These are phyloP conservation scores for Mormoops blainvillei DNA, from an alignment of 2,113 vertebrate genomes.

Conservation along the genomic window DNA sequence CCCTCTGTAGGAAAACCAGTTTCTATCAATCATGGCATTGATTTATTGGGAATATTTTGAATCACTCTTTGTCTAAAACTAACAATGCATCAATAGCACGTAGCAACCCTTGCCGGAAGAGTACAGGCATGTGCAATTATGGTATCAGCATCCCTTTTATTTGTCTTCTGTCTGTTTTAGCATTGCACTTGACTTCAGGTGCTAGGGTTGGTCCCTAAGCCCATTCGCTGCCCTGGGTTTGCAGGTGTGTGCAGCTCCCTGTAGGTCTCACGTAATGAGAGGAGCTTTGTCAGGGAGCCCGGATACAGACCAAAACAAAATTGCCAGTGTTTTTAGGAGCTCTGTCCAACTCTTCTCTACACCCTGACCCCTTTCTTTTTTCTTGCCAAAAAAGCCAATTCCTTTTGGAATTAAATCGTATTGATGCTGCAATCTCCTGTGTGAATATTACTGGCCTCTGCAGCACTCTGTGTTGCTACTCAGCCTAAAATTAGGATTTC, in stretches of 20 bases:
- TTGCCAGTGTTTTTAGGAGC: background rate
- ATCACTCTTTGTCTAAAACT: conserved; percentile 23
- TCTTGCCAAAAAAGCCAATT: background rate
- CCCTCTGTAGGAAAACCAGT: background rate
- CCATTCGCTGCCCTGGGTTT: background rate
- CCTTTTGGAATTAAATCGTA: background rate
- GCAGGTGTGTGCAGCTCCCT: background rate
- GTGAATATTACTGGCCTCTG: background rate
- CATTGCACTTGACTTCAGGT: background rate
- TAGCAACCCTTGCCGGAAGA: background rate
- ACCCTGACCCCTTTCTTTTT: background rate
- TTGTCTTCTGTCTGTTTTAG: background rate
- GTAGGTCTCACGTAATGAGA: background rate
- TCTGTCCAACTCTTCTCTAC: background rate
- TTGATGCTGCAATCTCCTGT: background rate
- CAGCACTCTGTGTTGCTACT: background rate
- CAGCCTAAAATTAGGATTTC: conserved; percentile 5
- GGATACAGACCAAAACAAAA: background rate
- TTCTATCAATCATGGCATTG: conserved; percentile 13
- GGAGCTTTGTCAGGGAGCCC: background rate
- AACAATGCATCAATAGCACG: background rate
- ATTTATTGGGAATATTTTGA: conserved; percentile 31
- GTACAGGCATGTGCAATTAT: background rate
- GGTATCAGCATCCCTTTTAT: background rate
- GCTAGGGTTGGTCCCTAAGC: background rate